Evolutionary conservation across 2,797 vertebrate genomes (phyloP), one percentile per base, ranked within the genome.

Genomic region (Typhlichthys subterraneus): DNA sequence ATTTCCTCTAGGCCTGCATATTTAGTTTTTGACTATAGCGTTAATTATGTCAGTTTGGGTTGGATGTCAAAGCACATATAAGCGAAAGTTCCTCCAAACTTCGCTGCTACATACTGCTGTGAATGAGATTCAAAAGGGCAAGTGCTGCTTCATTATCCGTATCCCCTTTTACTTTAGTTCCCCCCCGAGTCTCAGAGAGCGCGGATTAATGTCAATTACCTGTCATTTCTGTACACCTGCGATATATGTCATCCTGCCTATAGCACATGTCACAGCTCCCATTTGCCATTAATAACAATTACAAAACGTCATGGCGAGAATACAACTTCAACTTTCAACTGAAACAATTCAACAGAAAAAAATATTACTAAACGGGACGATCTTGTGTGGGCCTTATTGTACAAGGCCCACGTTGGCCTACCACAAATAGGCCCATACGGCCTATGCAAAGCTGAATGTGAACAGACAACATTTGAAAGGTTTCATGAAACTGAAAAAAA

Each of bases 121-220:
- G 87, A 79, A 73, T 70, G 82, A 72, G 85, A 85, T 75, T 70
- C 87, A 85, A 88, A 29, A 85, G 87, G 87, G 87, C 87, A 91
- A 90, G 90, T 85, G 85, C 80, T 76, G 86, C 84, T 89, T 91
- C 87, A 91, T 90, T 91, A 90, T 87, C 81, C 76, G 80, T 73
- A 72, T 88, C 83, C 79, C 79, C 83, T 66, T 87, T 89, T 77
- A 79, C 85, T 79, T 72, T 62, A 85, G 76, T 83, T 77, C 81
- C 86, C 84, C 80, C 76, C 79, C 56, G 85, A 65, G 86, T 59
- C 79, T 79, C 72, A 77, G 80, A 87, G 80, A 81, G 83, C 85
- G 82, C 63, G 83, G 85, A 88, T 91, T 92, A 86, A 87, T 84
- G 84, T 88, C 83, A 88, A 84, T 89, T 87, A 89, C 89, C 79